These are phyloP conservation scores for Candoia aspera DNA, from an alignment of 2,113 vertebrate genomes.

Conservation along the genomic window DNA sequence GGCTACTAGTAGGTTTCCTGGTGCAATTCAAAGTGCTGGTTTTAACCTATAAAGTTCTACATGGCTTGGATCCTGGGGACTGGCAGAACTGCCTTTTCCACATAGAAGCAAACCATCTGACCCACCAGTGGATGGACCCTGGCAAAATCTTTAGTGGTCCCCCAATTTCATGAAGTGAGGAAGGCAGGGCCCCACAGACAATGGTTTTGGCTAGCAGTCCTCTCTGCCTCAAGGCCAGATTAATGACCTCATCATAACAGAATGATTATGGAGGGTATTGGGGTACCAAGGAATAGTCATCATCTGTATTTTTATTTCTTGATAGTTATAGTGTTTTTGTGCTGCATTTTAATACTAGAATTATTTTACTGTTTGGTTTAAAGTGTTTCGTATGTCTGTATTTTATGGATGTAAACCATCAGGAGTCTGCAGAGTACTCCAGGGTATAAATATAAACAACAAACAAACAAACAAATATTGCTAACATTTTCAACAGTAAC, in stretches of 20 bases:
- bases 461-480: neutral
- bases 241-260: neutral
- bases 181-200: neutral
- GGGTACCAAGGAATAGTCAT: neutral
- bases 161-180: neutral
- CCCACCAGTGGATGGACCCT: too few species aligned
- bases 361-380: neutral
- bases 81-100: neutral
- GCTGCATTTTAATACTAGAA: neutral
- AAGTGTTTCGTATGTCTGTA: neutral
- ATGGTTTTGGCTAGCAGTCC: neutral
- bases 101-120: too few species aligned
- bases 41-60: neutral
- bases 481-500: constrained; percentile 12
- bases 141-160: too few species aligned
- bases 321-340: neutral
- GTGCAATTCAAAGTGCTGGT: neutral
- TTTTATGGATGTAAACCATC: neutral
- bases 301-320: neutral
- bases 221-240: neutral
- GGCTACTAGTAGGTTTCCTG: neutral
- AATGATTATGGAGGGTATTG: neutral
- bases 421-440: neutral
- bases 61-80: neutral
- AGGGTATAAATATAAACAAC: neutral